Percentiles rank a stretch among this genome's conserved stretches.
Conservation (phyloP, 2,797 vertebrate genomes). For the Xenentodon cancila region DNA sequence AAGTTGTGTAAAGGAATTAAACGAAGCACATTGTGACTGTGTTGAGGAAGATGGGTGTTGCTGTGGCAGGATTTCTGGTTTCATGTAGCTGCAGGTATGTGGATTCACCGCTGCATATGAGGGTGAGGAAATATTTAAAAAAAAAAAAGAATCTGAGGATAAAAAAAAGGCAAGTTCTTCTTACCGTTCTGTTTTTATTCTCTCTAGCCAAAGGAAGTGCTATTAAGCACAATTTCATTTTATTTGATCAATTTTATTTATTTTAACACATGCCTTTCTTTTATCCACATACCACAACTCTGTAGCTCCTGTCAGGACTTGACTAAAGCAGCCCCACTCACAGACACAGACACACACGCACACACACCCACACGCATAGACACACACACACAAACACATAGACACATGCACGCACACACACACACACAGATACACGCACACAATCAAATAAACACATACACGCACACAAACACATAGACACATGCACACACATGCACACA, state of each 20-base stretch:
- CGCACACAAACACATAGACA: background rate
- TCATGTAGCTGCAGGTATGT: conserved; percentile 42
- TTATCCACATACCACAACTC: conserved; percentile 30
- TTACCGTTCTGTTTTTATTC: background rate
- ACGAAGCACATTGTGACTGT: background rate
- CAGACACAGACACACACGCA: conserved; percentile 14
- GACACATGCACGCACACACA: background rate
- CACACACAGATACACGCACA: conserved; percentile 5
- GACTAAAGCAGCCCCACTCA: conserved; percentile 38
- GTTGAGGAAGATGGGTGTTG: conserved; percentile 9
- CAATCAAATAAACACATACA: conserved; percentile 20
- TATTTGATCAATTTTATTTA: background rate
- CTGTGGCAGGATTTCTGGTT: conserved; percentile 21
- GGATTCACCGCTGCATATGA: conserved; percentile 2
- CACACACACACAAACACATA: conserved; percentile 26
- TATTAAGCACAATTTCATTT: background rate
- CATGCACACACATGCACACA: conserved; percentile 16
- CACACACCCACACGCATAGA: background rate
- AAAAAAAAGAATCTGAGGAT: background rate
- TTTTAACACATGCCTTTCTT: background rate
- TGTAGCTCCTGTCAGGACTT: conserved; percentile 58
- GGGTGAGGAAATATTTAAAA: background rate
- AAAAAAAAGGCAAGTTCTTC: background rate
- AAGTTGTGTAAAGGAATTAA: background rate
- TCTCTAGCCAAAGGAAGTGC: background rate